Evolutionary conservation across 2,113 vertebrate genomes (phyloP).

Genomic region (Maccullochella peelii): DNA sequence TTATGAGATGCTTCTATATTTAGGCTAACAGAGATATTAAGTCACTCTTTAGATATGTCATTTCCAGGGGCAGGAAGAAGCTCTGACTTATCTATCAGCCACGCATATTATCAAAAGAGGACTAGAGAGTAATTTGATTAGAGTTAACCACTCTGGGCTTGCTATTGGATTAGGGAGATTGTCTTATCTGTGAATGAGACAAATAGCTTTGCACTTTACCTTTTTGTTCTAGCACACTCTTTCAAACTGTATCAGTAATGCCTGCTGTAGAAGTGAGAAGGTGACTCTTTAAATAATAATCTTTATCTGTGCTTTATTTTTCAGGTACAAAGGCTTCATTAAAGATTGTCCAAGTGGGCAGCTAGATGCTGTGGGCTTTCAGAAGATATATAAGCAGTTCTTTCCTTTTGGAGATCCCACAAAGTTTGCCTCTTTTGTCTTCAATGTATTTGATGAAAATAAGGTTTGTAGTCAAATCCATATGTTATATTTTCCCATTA

Average conservation of each 20-base stretch:
- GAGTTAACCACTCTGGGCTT: slow-evolving; percentile 62
- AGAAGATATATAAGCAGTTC: slow-evolving; percentile 99
- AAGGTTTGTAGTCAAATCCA: slow-evolving; percentile 84
- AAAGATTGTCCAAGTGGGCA: slow-evolving; percentile 97
- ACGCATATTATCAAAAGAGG: slow-evolving; percentile 67
- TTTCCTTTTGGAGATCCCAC: slow-evolving; percentile 97
- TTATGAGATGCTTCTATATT: slow-evolving; percentile 75
- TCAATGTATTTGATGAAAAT: slow-evolving; percentile 98
- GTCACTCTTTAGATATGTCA: slow-evolving; percentile 64
- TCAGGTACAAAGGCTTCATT: slow-evolving; percentile 97
- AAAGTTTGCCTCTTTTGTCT: slow-evolving; percentile 97
- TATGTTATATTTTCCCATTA: not conserved
- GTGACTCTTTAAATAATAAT: slow-evolving; percentile 10
- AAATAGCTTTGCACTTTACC: slow-evolving; percentile 70
- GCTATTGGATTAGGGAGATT: slow-evolving; percentile 72
- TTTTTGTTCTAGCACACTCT: slow-evolving; percentile 51
- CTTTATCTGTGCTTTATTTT: slow-evolving; percentile 29
- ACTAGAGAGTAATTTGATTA: slow-evolving; percentile 75
- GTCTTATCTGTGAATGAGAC: slow-evolving; percentile 75
- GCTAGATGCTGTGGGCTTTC: slow-evolving; percentile 93
- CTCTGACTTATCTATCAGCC: slow-evolving; percentile 70
- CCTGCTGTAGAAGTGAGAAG: not conserved
- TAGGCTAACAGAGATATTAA: slow-evolving; percentile 71
- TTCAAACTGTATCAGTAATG: slow-evolving; percentile 34
- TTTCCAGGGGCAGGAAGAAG: slow-evolving; percentile 71